A percentile compares a stretch with the other conserved stretches of the same genome.
Conservation (phyloP, 23 tunicate genomes). For the Oikopleura vanhoeffeni region DNA sequence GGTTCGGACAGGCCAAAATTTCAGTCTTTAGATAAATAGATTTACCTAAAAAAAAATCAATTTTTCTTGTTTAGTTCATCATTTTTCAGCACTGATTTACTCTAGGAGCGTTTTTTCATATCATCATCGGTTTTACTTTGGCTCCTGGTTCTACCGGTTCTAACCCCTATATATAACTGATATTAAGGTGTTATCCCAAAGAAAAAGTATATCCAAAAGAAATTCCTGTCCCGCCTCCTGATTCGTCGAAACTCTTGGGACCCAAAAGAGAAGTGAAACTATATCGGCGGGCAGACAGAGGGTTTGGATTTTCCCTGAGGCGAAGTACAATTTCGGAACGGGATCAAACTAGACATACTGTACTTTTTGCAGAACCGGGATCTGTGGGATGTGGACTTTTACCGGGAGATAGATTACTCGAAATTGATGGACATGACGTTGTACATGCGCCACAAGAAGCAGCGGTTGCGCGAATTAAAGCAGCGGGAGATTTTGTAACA, state of each 20-base stretch:
- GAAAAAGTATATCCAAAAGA: slow-evolving; percentile 11
- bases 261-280: background rate
- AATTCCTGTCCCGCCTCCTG: slow-evolving; percentile 15
- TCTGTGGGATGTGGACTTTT: slow-evolving; percentile 15
- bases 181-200: background rate
- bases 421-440: slow-evolving; percentile 58
- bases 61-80: too few relatives aligned
- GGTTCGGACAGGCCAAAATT: too few relatives aligned
- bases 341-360: slow-evolving; percentile 8
- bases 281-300: background rate
- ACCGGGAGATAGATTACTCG: slow-evolving; percentile 53
- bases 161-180: too few relatives aligned
- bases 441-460: slow-evolving; percentile 48
- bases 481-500: slow-evolving; percentile 39
- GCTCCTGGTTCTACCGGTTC: too few relatives aligned
- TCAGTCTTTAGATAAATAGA: too few relatives aligned
- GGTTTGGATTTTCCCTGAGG: slow-evolving; percentile 6
- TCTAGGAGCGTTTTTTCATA: too few relatives aligned
- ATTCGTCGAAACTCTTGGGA: background rate
- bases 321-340: slow-evolving; percentile 13
- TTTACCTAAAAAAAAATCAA: too few relatives aligned
- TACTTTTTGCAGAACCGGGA: slow-evolving; percentile 9
- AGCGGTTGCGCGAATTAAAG: slow-evolving; percentile 36
- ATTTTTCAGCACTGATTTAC: too few relatives aligned
- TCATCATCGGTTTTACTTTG: too few relatives aligned